Conservation (phyloP, 64 coral and sea anemone genomes). For the Stichodactyla helianthus region DNA sequence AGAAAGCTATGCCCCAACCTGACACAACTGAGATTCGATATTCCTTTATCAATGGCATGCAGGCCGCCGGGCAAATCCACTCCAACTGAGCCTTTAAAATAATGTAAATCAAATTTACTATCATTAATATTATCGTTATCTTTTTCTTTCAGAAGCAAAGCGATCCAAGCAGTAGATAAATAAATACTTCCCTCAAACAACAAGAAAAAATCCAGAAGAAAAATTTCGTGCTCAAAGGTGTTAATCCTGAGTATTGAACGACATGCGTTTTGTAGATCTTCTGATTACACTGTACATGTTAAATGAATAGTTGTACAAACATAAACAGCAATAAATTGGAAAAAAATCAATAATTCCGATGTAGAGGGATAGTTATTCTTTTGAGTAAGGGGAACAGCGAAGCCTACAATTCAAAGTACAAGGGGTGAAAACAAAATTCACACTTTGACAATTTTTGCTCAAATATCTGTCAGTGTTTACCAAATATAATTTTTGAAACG, state of each 20-base stretch:
- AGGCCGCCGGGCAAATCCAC: background rate
- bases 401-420: no score
- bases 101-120: background rate
- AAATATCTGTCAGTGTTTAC: no score
- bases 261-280: background rate
- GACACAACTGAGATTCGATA: background rate
- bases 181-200: background rate
- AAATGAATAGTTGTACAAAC: background rate
- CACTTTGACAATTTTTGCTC: no score
- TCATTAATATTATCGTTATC: background rate
- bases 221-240: background rate
- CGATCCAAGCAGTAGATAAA: background rate
- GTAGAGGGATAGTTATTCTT: no score
- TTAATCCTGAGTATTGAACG: background rate
- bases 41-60: background rate
- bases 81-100: background rate
- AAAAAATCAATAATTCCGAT: background rate
- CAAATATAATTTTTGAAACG: no score
- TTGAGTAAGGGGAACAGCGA: no score
- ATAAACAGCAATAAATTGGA: background rate
- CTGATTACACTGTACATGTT: background rate
- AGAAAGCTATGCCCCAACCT: no score
- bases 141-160: background rate
- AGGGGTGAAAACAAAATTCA: no score
- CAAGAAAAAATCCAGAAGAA: background rate